Evolutionary conservation across 2,888 invertebrate genomes (phyloP).

Genomic region (Helobdella robusta): DNA sequence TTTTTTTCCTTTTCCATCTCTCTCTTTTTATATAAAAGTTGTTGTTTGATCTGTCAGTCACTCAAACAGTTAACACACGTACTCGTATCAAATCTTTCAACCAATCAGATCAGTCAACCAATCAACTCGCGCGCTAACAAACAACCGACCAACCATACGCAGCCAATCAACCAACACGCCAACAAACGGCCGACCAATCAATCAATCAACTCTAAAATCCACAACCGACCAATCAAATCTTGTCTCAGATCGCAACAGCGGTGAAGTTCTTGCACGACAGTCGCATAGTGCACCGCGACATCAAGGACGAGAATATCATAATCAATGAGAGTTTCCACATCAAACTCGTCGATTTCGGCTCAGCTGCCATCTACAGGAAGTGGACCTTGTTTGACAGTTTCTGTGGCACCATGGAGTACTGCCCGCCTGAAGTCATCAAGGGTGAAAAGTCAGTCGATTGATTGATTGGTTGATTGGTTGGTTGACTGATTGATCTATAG

Average conservation of each 20-base stretch:
- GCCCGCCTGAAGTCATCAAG: conserved; percentile 64
- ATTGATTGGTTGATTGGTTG: no score
- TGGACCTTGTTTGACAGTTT: conserved; percentile 63
- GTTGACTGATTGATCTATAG: no score
- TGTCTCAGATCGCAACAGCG: conserved; percentile 61
- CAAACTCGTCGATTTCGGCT: conserved; percentile 68
- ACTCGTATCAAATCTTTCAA: no score
- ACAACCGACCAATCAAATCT: no score
- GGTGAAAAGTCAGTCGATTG: conserved; percentile 57
- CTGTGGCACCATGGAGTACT: conserved; percentile 68
- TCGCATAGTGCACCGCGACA: conserved; percentile 63
- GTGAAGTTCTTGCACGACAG: conserved; percentile 60
- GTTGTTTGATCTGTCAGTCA: not conserved
- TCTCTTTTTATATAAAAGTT: not conserved
- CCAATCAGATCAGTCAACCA: no score
- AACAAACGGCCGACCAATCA: no score
- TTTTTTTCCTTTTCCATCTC: no score
- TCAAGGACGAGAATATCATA: conserved; percentile 69
- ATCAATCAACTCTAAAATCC: no score
- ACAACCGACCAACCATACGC: no score
- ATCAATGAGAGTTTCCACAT: conserved; percentile 63
- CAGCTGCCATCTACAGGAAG: conserved; percentile 59
- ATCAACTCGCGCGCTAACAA: no score
- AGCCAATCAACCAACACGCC: no score
- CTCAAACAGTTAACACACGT: no score